Evolutionary conservation across 2,797 vertebrate genomes (phyloP).

Genomic region (Centroberyx gerrardi): DNA sequence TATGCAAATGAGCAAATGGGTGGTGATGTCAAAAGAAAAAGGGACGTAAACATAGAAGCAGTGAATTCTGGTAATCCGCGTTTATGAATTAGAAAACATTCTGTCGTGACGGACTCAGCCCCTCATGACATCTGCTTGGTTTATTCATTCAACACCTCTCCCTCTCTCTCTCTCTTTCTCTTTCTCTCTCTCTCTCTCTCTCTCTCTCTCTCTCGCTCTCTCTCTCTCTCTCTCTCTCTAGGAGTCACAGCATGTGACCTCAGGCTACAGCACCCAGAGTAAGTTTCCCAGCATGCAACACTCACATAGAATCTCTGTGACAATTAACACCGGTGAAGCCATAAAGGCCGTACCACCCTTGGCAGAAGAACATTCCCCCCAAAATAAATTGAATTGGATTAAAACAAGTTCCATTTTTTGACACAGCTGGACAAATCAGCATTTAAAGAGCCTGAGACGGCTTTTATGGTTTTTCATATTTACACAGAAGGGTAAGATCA

Average conservation of each 20-base stretch:
- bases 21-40: constrained; percentile 20
- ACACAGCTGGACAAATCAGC: too few relatives aligned
- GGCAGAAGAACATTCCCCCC: constrained; percentile 3
- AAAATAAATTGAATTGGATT: too few relatives aligned
- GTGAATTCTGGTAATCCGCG: constrained; percentile 42
- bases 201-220: constrained; percentile 68
- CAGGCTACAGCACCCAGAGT: constrained; percentile 96
- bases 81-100: constrained; percentile 53
- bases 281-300: constrained; percentile 80
- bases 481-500: too few relatives aligned
- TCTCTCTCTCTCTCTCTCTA: constrained; percentile 77
- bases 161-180: constrained; percentile 75
- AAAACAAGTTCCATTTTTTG: too few relatives aligned
- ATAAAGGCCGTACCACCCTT: constrained; percentile 39
- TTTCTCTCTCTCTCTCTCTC: constrained; percentile 70
- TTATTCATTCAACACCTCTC: constrained; percentile 73
- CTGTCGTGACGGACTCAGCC: constrained; percentile 24
- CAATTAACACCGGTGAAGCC: constrained; percentile 48
- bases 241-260: constrained; percentile 95
- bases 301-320: constrained; percentile 27
- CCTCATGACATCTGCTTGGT: constrained; percentile 76
- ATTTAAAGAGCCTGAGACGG: too few relatives aligned
- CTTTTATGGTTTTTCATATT: too few relatives aligned
- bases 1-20: constrained; percentile 24
- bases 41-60: constrained; percentile 44